These are phyloP conservation scores for Cetonia aurata DNA, from an alignment of 2,888 invertebrate genomes.

Conservation along the genomic window DNA sequence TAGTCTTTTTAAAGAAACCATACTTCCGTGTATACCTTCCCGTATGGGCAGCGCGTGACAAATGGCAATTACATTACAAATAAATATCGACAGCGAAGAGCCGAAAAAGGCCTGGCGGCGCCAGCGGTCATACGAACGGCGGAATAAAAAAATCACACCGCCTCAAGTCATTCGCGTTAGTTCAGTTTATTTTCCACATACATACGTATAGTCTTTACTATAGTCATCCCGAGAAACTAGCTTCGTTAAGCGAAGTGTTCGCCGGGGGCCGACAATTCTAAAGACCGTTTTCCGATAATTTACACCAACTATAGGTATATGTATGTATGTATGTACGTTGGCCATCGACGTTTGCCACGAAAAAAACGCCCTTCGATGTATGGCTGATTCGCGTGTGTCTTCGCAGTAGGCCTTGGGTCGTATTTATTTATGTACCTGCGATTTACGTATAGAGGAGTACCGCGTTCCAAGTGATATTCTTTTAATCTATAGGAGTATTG, in stretches of 20 bases:
- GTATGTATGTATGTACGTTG: background rate
- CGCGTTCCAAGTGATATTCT: no score
- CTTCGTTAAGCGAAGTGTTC: conserved; percentile 27
- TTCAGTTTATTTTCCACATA: background rate
- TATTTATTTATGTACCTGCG: background rate
- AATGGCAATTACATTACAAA: conserved; percentile 17
- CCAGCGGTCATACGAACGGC: background rate
- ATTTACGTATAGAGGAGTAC: no score
- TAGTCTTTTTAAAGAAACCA: no score
- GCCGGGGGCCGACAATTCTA: conserved; percentile 13
- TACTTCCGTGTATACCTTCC: no score
- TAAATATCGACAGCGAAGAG: conserved; percentile 4
- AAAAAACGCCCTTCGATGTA: background rate
- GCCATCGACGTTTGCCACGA: conserved; percentile 13
- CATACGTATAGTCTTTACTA: conserved; percentile 1
- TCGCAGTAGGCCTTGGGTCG: conserved; percentile 8
- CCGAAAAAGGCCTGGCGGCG: background rate
- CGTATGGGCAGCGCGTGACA: conserved; percentile 29
- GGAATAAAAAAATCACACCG: background rate
- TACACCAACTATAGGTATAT: background rate
- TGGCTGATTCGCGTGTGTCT: conserved; percentile 4
- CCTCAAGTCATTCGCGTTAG: background rate
- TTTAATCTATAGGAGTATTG: no score
- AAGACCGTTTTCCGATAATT: conserved; percentile 26
- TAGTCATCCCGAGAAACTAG: conserved; percentile 6